Conservation (phyloP, 2,888 invertebrate genomes). For the Aphrophora alni region DNA sequence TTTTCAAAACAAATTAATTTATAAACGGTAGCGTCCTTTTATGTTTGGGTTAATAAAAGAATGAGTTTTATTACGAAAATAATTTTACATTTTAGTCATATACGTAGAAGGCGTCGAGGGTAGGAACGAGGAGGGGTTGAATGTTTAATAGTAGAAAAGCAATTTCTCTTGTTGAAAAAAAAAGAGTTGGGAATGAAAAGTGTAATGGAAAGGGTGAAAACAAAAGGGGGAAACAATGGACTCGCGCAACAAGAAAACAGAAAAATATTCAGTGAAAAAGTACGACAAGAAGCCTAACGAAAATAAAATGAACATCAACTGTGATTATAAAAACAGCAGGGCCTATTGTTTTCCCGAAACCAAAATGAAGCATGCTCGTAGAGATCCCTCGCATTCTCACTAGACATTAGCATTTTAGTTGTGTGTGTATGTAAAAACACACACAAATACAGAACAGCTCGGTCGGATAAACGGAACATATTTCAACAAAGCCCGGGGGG, state of each 20-base stretch:
- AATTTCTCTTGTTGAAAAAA: constrained; percentile 16
- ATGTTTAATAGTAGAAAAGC: constrained; percentile 22
- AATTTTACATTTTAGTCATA: no score
- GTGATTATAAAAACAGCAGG: constrained; percentile 37
- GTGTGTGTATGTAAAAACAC: constrained; percentile 29
- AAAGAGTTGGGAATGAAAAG: constrained; percentile 35
- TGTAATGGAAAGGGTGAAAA: constrained; percentile 27
- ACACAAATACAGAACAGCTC: constrained; percentile 1
- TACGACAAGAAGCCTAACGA: constrained; percentile 35
- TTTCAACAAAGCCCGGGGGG: constrained; percentile 27
- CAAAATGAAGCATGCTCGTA: constrained; percentile 33
- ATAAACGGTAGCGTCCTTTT: no score
- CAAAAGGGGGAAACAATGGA: constrained; percentile 19
- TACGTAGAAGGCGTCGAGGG: not conserved
- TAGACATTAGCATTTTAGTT: constrained; percentile 34
- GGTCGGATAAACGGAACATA: constrained; percentile 22
- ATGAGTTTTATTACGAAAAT: no score
- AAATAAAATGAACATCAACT: constrained; percentile 37
- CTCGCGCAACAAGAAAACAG: constrained; percentile 10
- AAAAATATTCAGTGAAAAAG: constrained; percentile 35
- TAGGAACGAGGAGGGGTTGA: not conserved
- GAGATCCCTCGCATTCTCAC: not conserved
- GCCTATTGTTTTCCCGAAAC: constrained; percentile 28
- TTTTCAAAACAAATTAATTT: no score
- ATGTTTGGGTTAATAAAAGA: no score